These are phyloP conservation scores for Ichneumoninae sp. DNA, from an alignment of 2,888 invertebrate genomes.

Conservation along the genomic window DNA sequence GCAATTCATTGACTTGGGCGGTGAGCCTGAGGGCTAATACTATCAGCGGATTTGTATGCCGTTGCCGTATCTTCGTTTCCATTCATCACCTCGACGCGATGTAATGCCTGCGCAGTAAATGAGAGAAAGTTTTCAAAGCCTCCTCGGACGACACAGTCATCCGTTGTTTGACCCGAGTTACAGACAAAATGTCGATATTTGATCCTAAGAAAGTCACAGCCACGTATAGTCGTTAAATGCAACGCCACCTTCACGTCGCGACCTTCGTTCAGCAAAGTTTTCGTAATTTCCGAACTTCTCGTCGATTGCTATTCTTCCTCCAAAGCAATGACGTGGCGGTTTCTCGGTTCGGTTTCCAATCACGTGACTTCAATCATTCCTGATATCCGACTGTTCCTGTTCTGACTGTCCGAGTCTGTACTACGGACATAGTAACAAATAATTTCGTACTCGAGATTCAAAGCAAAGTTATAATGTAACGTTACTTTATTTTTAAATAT, in stretches of 20 bases:
- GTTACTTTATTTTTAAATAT: conserved; percentile 5
- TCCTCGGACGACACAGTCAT: not conserved
- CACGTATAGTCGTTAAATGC: not conserved
- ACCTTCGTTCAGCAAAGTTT: not conserved
- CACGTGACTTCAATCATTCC: not conserved
- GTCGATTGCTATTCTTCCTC: not conserved
- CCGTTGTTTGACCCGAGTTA: not conserved
- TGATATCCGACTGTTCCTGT: not conserved
- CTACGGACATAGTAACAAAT: not conserved
- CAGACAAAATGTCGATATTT: conserved; percentile 2
- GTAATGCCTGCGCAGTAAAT: not conserved
- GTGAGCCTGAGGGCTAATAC: not conserved
- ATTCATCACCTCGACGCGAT: not conserved
- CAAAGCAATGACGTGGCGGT: not conserved
- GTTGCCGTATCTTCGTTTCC: not conserved
- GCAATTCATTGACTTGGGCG: not conserved
- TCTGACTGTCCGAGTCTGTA: not conserved
- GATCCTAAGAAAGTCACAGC: conserved; percentile 1
- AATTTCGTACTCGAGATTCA: not conserved
- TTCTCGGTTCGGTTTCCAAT: not conserved
- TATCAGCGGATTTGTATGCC: not conserved
- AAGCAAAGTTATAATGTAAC: not conserved
- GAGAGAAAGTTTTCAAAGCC: conserved; percentile 1
- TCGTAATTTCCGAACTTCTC: conserved; percentile 6
- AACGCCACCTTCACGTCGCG: not conserved